phyloP scores from a whole-genome alignment of 2,888 invertebrate genomes.

The Thymelicus sylvestris region DNA sequence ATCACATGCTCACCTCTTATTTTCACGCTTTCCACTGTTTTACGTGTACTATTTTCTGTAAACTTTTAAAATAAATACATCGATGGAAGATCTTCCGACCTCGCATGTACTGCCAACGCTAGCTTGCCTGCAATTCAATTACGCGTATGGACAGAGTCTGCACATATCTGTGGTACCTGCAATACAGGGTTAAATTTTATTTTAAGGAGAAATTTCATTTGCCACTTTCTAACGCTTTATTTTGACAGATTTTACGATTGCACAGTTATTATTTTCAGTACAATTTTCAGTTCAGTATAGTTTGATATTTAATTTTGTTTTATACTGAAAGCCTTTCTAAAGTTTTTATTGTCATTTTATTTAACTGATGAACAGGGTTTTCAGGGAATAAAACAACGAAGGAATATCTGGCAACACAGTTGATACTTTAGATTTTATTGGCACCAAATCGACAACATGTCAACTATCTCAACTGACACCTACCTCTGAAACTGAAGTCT shows the following conservation, averaged over 20 bases:
- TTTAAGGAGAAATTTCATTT: slow-evolving; percentile 40
- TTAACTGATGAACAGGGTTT: too few relatives aligned
- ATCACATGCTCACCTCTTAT: not conserved
- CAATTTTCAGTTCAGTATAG: too few relatives aligned
- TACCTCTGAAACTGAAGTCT: too few relatives aligned
- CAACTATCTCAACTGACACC: too few relatives aligned
- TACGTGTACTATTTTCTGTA: not conserved
- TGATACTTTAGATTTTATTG: too few relatives aligned
- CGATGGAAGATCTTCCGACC: slow-evolving; percentile 54
- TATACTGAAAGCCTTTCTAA: not conserved
- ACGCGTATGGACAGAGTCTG: slow-evolving; percentile 55
- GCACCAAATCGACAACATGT: too few relatives aligned
- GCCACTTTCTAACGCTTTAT: not conserved
- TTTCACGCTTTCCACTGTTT: not conserved
- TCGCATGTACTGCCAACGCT: slow-evolving; percentile 62
- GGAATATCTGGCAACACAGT: too few relatives aligned
- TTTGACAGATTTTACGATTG: not conserved
- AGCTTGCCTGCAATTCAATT: slow-evolving; percentile 74
- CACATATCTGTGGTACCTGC: slow-evolving; percentile 52
- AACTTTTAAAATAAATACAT: slow-evolving; percentile 22
- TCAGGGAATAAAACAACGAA: too few relatives aligned
- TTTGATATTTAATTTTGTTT: not conserved
- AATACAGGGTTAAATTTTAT: slow-evolving; percentile 36
- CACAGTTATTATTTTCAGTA: too few relatives aligned
- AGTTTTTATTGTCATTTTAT: too few relatives aligned